Evolutionary conservation across 2,888 invertebrate genomes (phyloP).

Genomic region (Chesias legatella): DNA sequence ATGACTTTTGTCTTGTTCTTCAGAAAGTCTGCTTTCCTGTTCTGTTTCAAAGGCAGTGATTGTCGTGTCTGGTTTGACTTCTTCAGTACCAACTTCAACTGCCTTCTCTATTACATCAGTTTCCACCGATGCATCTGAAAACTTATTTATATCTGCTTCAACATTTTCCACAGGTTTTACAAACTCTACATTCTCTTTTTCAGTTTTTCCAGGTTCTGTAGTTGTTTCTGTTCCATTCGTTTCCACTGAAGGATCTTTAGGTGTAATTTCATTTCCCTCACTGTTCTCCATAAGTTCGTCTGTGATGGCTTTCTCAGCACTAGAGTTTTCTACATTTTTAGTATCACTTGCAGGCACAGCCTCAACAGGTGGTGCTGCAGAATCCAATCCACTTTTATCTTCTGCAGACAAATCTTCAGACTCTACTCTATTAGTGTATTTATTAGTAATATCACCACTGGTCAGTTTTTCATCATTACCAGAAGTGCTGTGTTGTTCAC

Average conservation of each 20-base stretch:
- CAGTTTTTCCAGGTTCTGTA: not conserved
- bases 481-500: slow-evolving; percentile 5
- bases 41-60: slow-evolving; percentile 7
- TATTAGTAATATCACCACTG: slow-evolving; percentile 28
- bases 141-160: slow-evolving; percentile 3
- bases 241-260: too few relatives aligned
- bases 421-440: not conserved
- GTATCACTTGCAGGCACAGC: not conserved
- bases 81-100: slow-evolving; percentile 14
- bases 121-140: slow-evolving; percentile 5
- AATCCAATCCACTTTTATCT: too few relatives aligned
- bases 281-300: slow-evolving; percentile 8
- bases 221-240: not conserved
- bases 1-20: slow-evolving; percentile 4
- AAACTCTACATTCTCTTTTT: slow-evolving; percentile 1
- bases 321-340: not conserved
- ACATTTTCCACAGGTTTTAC: not conserved
- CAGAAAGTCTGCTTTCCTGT: slow-evolving; percentile 5
- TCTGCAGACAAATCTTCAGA: not conserved
- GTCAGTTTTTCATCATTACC: slow-evolving; percentile 20
- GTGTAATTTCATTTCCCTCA: slow-evolving; percentile 5
- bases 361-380: too few relatives aligned
- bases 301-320: not conserved
- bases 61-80: not conserved
- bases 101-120: slow-evolving; percentile 19